Evolutionary conservation across 2,888 invertebrate genomes (phyloP).

Genomic region (Parnassius apollo): DNA sequence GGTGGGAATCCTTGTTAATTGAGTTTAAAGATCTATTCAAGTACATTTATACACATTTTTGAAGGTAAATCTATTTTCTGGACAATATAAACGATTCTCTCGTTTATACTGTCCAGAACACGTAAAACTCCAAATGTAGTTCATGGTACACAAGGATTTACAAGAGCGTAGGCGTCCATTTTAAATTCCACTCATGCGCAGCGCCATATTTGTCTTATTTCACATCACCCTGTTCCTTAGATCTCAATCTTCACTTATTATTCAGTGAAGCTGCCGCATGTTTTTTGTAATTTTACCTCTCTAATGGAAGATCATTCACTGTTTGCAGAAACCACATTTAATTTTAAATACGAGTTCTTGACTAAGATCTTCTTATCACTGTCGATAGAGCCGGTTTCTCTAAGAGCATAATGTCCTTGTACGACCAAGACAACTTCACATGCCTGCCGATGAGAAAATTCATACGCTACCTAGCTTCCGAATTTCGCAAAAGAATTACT

Average conservation of each 20-base stretch:
- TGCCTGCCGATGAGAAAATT: no score
- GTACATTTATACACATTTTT: no score
- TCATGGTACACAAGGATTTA: constrained; percentile 42
- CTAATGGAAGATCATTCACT: constrained; percentile 25
- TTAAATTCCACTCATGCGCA: constrained; percentile 65
- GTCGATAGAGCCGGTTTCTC: constrained; percentile 11
- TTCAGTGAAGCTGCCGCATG: constrained; percentile 56
- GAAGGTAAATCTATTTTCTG: no score
- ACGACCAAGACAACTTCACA: no score
- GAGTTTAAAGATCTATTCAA: no score
- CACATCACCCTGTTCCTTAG: constrained; percentile 67
- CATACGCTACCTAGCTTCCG: no score
- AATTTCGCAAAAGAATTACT: no score
- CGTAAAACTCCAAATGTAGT: constrained; percentile 45
- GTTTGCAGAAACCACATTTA: constrained; percentile 24
- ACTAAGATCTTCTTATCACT: not conserved
- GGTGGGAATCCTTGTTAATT: no score
- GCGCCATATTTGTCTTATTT: constrained; percentile 75
- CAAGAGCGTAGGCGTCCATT: constrained; percentile 54
- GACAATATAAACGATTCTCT: no score
- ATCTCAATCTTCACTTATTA: constrained; percentile 72
- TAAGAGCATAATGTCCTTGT: not conserved
- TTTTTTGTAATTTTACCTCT: constrained; percentile 45
- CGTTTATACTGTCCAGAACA: constrained; percentile 28
- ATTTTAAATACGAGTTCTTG: constrained; percentile 24